These are phyloP conservation scores for Takifugu flavidus DNA, from an alignment of 2,113 vertebrate genomes.

Conservation along the genomic window DNA sequence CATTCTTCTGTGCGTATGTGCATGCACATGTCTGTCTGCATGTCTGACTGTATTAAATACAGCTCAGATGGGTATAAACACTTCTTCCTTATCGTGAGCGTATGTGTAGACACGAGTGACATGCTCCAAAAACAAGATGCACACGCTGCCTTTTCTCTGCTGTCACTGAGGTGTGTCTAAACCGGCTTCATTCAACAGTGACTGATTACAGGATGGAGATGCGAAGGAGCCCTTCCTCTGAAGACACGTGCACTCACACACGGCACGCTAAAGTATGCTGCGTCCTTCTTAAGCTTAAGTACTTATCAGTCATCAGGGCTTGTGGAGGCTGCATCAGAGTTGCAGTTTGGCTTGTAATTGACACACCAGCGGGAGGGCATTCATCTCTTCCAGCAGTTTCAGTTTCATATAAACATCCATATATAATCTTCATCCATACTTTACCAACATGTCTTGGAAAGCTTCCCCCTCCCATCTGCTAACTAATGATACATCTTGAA, in stretches of 20 bases:
- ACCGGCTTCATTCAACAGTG: slow-evolving; percentile 53
- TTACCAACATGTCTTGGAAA: slow-evolving; percentile 6
- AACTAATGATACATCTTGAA: slow-evolving; percentile 36
- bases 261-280: too few relatives aligned
- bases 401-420: slow-evolving; percentile 13
- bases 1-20: slow-evolving; percentile 28
- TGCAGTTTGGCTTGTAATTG: not conserved
- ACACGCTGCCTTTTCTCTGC: slow-evolving; percentile 39
- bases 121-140: slow-evolving; percentile 40
- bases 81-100: slow-evolving; percentile 43
- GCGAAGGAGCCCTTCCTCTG: slow-evolving; percentile 29
- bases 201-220: slow-evolving; percentile 57
- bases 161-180: slow-evolving; percentile 32
- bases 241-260: slow-evolving; percentile 7
- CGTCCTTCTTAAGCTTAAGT: slow-evolving; percentile 3
- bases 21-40: slow-evolving; percentile 18
- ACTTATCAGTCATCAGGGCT: not conserved
- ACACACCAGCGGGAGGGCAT: not conserved
- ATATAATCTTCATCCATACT: not conserved
- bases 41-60: slow-evolving; percentile 48
- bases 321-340: not conserved
- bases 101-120: slow-evolving; percentile 46
- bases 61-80: slow-evolving; percentile 51
- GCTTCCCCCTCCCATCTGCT: slow-evolving; percentile 15
- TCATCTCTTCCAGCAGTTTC: not conserved